Evolutionary conservation across 2,797 vertebrate genomes (phyloP), one percentile per base, ranked within the genome.

Genomic region (Hydrocynus forskahlii): DNA sequence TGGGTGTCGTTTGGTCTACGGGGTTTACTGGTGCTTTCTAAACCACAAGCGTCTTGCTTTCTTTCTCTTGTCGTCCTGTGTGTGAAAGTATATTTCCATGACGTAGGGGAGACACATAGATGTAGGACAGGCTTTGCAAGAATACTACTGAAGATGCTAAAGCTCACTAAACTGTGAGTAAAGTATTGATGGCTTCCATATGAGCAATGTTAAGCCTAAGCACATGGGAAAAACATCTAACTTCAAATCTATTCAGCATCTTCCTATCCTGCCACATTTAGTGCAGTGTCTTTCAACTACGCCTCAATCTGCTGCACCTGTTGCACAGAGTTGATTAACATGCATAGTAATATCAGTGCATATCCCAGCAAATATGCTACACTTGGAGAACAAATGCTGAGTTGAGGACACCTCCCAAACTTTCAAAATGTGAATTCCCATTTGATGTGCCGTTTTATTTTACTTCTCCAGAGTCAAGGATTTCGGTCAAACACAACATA

Each of bases 61-160:
- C 12, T 79, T 59, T 74, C 29, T 74, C 29, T n/a, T 14, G 10
- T 43, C n/a, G 52, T 19, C 25, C 5, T 57, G 59, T 68, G 40
- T 63, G 75, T n/a, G 14, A 63, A 63, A 68, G 40, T 6, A 1
- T 82, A 85, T 90, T 92, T 92, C 91, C 92, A 91, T 91, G 88
- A 90, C 84, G 89, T 84, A 78, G 85, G 88, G 91, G 80, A 89
- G 71, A 64, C 66, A 79, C 71, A 57, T 7, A 57, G 25, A 59
- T n/a, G 40, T 55, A 69, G n/a, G 10, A 59, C 55, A 74, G 57
- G 66, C 35, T 43, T 25, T 40, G 54, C 14, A 35, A 7, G 40
- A 38, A 4, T 50, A 19, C 14, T 71, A 4, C 40, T 40, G 29
- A 57, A 6, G 17, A 7, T 38, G 48, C 5, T 29, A 8, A 52